phyloP scores from a whole-genome alignment of 2,888 invertebrate genomes.

The Ormyrus rosae region DNA sequence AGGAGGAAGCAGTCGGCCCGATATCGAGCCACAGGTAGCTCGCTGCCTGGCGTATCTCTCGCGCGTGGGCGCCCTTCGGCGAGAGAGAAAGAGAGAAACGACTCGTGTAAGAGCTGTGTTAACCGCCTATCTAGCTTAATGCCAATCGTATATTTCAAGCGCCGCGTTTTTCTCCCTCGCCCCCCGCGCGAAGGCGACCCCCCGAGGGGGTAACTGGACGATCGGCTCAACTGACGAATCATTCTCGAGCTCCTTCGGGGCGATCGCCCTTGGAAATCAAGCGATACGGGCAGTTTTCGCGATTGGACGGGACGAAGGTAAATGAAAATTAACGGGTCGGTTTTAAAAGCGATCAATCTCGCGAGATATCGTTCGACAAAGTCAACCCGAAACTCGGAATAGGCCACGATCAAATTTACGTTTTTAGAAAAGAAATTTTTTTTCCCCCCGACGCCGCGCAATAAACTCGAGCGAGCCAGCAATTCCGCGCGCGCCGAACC shows the following conservation, averaged over 20 bases:
- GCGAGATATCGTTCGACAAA: too few relatives aligned
- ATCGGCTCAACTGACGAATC: too few relatives aligned
- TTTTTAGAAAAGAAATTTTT: too few relatives aligned
- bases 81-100: slow-evolving; percentile 47
- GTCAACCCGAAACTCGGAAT: too few relatives aligned
- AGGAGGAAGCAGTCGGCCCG: slow-evolving; percentile 48
- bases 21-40: slow-evolving; percentile 31
- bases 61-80: slow-evolving; percentile 60
- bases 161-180: neutral
- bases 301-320: too few relatives aligned
- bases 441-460: too few relatives aligned
- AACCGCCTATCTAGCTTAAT: slow-evolving; percentile 62
- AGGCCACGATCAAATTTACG: too few relatives aligned
- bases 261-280: slow-evolving; percentile 25
- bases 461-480: too few relatives aligned
- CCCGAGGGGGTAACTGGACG: neutral
- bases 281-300: neutral
- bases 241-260: neutral
- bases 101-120: slow-evolving; percentile 57
- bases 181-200: neutral
- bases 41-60: neutral
- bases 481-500: too few relatives aligned
- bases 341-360: too few relatives aligned
- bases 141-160: slow-evolving; percentile 62
- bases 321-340: too few relatives aligned